Base-by-base conservation (phyloP, 2,113 vertebrate species). In the Uria lomvia region DNA sequence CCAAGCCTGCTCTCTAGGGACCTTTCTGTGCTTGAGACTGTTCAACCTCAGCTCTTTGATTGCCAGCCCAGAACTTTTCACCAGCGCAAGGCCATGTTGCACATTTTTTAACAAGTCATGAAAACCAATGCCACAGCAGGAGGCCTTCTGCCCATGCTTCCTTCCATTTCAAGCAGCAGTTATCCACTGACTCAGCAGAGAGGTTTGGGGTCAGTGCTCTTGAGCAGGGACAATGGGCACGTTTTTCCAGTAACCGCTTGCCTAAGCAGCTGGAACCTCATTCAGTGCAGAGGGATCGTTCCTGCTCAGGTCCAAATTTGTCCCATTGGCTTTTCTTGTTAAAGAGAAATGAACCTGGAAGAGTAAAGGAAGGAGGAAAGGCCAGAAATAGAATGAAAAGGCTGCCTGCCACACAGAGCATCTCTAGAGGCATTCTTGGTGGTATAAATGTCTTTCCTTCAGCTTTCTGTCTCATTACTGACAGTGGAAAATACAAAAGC, bases 151-250 rank as follows among this genome's bases (percentile, higher is more conserved):
- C 36, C 45, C 22, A 0, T 12, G 8, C 63, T n/a, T 30, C 19
- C 78, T 81, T 74, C 86, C 34, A 6, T 52, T 19, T 58, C 42
- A 42, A 34, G 55, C 74, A 85, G 59, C 43, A 1, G 3, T 15
- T 29, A 65, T 60, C 29, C 22, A n/a, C 42, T 13, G 20, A n/a
- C 43, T 76, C 23, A 19, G 62, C n/a, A 15, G 30, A 0, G 0
- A 42, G 42, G 8, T 34, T 40, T 66, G 23, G 65, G 45, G 45
- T 30, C 60, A 53, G 14, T 71, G 45, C 45, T 74, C 70, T 58
- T 34, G 27, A 74, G 27, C 50, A 88, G 45, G 55, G 56, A 38
- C 40, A 40, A 36, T 1, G 3, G 55, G 14, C 12, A 26, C 43
- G 53, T 59, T 68, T 59, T 38, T 27, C 56, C 43, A 70, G 32